A percentile compares a stretch with the other conserved stretches of the same genome.
phyloP scores from a whole-genome alignment of 2,888 invertebrate genomes.

The Erebia aethiops region DNA sequence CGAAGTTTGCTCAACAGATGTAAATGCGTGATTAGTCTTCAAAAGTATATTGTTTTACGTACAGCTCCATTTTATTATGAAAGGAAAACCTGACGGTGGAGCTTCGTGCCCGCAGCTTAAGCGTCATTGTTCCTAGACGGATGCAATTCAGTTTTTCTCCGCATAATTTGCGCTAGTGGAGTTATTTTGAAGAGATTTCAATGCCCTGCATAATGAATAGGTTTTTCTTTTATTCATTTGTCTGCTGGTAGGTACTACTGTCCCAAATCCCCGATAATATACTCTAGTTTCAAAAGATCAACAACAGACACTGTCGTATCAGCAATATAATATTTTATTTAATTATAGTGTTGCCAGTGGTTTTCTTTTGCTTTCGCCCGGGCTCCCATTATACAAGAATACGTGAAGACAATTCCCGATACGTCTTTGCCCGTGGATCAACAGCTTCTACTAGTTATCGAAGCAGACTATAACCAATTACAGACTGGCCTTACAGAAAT shows the following conservation, averaged over 20 bases:
- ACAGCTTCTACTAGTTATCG: background rate
- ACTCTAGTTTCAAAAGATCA: conserved; percentile 20
- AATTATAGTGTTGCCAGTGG: background rate
- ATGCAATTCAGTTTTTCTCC: conserved; percentile 79
- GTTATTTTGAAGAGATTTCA: conserved; percentile 73
- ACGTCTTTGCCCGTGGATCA: background rate
- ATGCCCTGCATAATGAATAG: conserved; percentile 55
- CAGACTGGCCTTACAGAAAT: too few species aligned
- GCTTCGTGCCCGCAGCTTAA: conserved; percentile 67
- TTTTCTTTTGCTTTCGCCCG: background rate
- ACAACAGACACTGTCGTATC: background rate
- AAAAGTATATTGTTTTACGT: conserved; percentile 32
- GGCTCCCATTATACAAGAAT: background rate
- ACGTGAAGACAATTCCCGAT: background rate
- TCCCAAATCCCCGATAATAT: conserved; percentile 21
- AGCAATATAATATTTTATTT: background rate
- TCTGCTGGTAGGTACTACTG: conserved; percentile 23
- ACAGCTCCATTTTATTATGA: conserved; percentile 47
- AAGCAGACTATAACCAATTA: background rate
- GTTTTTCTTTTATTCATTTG: conserved; percentile 42
- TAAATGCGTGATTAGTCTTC: conserved; percentile 23
- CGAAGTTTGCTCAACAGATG: conserved; percentile 13
- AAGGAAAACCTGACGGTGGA: conserved; percentile 66
- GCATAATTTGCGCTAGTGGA: conserved; percentile 79
- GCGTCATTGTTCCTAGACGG: conserved; percentile 78